A percentile compares a stretch with the other conserved stretches of the same genome.
phyloP scores from a whole-genome alignment of 1,140 invertebrate genomes.

The Zaprionus camerounensis region DNA sequence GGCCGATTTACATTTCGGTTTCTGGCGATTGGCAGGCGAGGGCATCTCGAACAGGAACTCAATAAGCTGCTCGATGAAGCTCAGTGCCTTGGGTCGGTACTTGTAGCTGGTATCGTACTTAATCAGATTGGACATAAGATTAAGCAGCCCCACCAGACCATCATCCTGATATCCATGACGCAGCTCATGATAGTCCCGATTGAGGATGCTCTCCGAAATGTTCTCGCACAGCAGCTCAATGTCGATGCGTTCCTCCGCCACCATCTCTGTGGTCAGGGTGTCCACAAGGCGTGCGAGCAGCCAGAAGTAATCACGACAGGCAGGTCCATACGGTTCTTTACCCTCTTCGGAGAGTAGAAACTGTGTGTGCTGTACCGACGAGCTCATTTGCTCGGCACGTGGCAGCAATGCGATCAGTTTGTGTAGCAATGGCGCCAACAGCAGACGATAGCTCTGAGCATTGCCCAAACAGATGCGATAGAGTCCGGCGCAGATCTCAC shows the following conservation, averaged over 20 bases:
- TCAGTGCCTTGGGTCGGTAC: constrained; percentile 90
- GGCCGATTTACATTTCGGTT: constrained; percentile 97
- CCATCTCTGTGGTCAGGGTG: constrained; percentile 91
- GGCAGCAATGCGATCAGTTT: constrained; percentile 92
- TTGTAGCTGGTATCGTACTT: constrained; percentile 96
- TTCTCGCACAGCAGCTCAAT: constrained; percentile 91
- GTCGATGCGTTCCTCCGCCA: constrained; percentile 89
- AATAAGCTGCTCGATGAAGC: constrained; percentile 91
- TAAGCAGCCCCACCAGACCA: constrained; percentile 94
- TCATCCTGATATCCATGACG: constrained; percentile 94
- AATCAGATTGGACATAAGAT: constrained; percentile 92
- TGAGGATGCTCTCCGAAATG: constrained; percentile 90
- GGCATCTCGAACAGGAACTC: constrained; percentile 95
- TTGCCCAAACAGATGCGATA: constrained; percentile 93
- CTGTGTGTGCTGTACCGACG: constrained; percentile 86
- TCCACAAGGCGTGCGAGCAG: constrained; percentile 94
- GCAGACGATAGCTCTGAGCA: constrained; percentile 86
- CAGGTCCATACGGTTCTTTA: constrained; percentile 96
- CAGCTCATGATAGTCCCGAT: constrained; percentile 92
- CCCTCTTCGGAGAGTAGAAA: constrained; percentile 90
- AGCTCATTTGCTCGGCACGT: constrained; percentile 93
- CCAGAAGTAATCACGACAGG: constrained; percentile 97
- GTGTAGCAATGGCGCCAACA: constrained; percentile 91
- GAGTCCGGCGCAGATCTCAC: constrained; percentile 94
- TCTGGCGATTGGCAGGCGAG: constrained; percentile 91